Evolutionary conservation across 2,888 invertebrate species (phyloP).

Genomic region (Watsonalla cultraria): DNA sequence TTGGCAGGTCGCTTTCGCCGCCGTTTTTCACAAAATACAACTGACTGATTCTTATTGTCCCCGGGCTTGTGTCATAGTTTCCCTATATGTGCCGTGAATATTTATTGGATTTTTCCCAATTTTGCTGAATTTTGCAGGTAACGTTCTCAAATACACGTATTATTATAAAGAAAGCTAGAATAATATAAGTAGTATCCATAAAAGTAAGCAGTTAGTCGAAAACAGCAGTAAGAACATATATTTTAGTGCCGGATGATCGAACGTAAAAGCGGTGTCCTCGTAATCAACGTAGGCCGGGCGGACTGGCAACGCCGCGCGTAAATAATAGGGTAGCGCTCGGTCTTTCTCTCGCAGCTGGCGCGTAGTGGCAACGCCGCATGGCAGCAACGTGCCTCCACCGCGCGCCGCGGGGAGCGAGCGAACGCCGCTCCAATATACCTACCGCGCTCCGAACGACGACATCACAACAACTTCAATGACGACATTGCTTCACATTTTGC

Average conservation of each 20-base stretch:
- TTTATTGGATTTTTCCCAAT: slow-evolving; percentile 10
- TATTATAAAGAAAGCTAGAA: slow-evolving; percentile 13
- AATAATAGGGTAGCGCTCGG: slow-evolving; percentile 78
- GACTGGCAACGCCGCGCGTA: slow-evolving; percentile 75
- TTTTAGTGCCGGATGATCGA: slow-evolving; percentile 66
- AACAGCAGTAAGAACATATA: slow-evolving; percentile 39
- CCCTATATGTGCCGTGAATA: slow-evolving; percentile 18
- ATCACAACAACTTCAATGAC: slow-evolving; percentile 48
- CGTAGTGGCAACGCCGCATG: slow-evolving; percentile 70
- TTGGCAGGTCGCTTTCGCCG: slow-evolving; percentile 64
- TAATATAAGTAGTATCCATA: slow-evolving; percentile 17
- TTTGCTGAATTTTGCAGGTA: slow-evolving; percentile 42
- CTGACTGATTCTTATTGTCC: slow-evolving; percentile 23
- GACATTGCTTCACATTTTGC: slow-evolving; percentile 37
- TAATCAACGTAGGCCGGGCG: slow-evolving; percentile 77
- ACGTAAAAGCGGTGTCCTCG: slow-evolving; percentile 79
- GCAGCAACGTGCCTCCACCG: slow-evolving; percentile 50
- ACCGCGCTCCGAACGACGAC: slow-evolving; percentile 35
- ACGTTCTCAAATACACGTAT: slow-evolving; percentile 8
- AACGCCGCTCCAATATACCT: slow-evolving; percentile 57
- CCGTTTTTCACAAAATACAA: slow-evolving; percentile 43
- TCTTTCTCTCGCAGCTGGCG: slow-evolving; percentile 78
- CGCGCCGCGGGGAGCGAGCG: slow-evolving; percentile 26
- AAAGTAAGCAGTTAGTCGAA: slow-evolving; percentile 23
- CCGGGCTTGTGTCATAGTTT: slow-evolving; percentile 18